Evolutionary conservation across 2,797 vertebrate species (phyloP), one percentile per base, ranked within the genome.

Genomic region (Lates japonicus): DNA sequence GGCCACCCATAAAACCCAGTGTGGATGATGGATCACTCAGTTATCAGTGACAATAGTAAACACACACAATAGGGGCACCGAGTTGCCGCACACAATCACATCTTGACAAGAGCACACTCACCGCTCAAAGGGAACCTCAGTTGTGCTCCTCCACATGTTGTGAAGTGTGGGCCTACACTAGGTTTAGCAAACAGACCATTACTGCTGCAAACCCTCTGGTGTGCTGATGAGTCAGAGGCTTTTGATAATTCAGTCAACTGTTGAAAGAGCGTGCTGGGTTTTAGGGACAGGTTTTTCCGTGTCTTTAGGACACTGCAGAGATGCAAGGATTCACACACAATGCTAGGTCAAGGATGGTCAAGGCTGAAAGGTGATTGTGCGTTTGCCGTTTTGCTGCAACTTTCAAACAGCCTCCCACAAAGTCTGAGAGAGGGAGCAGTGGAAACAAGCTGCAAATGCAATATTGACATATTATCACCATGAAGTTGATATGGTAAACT

Each of bases 11-110:
- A 72, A 85, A 81, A 69, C 61, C 65, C 51, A 31, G 60, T 13
- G 42, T 29, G 79, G 86, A 85, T 93, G 93, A 93, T 87, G 86
- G 92, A 94, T 93, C 78, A 86, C 89, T 82, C 70, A 20, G 68
- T 75, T 82, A 76, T 48, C 61, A 11, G 51, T 22, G 72, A 85
- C 91, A 86, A 89, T 74, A 65, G 73, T 58, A 33, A 74, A 72
- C 19, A 20, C 65, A 49, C 14, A 91, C 73, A 87, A 84, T 60
- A 68, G 57, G 57, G 66, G 31, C 41, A 60, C 17, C 0, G n/a
- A 65, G 81, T 81, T 74, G 59, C 71, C 51, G 59, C 64, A 71
- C 57, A 55, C 65, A 20, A 65, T 70, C 58, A 48, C 72, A 78
- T 42, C 70, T 64, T 35, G 62, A 90, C 58, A 76, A 82, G 41